A percentile compares a stretch with the other conserved stretches of the same genome.
These are phyloP conservation scores for Oncorhynchus nerka DNA, from an alignment of 2,113 vertebrate genomes.

Conservation along the genomic window DNA sequence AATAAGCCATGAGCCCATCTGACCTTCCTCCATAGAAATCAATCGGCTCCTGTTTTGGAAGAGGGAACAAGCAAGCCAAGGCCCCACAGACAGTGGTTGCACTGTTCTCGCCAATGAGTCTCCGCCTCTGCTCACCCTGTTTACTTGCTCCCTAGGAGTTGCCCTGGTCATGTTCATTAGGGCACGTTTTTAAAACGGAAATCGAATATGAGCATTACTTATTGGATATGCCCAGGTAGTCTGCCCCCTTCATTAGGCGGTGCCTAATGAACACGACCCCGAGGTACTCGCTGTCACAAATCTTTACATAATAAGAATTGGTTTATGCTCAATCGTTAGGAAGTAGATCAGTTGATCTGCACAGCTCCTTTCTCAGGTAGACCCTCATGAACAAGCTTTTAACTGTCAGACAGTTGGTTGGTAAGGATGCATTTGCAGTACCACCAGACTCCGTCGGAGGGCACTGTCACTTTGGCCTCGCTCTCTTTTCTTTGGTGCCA, in stretches of 20 bases:
- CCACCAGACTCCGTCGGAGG: background rate
- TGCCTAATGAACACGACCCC: no score
- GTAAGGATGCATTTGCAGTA: background rate
- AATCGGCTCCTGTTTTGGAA: constrained; percentile 51
- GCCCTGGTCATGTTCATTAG: background rate
- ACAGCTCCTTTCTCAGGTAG: background rate
- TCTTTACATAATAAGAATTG: background rate
- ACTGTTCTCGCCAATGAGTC: constrained; percentile 63
- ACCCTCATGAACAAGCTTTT: background rate
- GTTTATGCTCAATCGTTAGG: background rate
- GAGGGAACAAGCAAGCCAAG: background rate
- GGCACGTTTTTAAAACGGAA: background rate
- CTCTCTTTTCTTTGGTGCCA: constrained; percentile 50
- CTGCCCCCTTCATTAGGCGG: no score
- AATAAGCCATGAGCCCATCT: constrained; percentile 57
- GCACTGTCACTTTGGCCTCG: constrained; percentile 45
- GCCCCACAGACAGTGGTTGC: constrained; percentile 42
- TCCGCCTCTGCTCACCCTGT: constrained; percentile 32
- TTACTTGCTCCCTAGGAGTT: constrained; percentile 1
- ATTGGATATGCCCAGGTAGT: no score
- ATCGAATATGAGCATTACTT: background rate
- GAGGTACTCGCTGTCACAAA: no score
- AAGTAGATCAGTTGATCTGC: background rate
- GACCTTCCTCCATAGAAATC: constrained; percentile 31
- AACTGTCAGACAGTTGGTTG: background rate